Percentiles rank a stretch among this genome's conserved stretches.
Conservation (phyloP, 2,888 invertebrate species). For the Corythucha ciliata region DNA sequence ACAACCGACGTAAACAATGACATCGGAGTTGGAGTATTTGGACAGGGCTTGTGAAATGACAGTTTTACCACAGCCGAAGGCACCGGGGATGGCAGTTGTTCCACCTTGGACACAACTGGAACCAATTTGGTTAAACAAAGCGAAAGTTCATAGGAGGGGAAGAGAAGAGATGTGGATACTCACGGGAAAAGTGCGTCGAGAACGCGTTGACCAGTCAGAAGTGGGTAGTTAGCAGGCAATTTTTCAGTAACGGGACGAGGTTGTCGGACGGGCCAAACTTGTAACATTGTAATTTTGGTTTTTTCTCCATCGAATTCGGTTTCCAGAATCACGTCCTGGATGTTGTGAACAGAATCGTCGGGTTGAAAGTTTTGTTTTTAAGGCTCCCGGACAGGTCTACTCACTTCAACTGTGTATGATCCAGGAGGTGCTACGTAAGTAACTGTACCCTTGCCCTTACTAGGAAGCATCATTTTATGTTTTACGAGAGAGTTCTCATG, state of each 20-base stretch:
- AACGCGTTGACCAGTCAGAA: slow-evolving; percentile 96
- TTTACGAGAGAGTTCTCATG: slow-evolving; percentile 96
- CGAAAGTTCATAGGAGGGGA: background rate
- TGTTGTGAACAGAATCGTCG: background rate
- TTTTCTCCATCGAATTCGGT: slow-evolving; percentile 97
- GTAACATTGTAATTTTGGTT: slow-evolving; percentile 88
- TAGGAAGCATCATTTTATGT: slow-evolving; percentile 91
- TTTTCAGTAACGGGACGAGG: slow-evolving; percentile 96
- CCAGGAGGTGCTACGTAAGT: slow-evolving; percentile 90
- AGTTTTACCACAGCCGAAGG: slow-evolving; percentile 99
- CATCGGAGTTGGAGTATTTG: slow-evolving; percentile 99
- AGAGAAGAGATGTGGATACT: slow-evolving; percentile 41
- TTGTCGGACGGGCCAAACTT: slow-evolving; percentile 99
- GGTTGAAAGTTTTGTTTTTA: too few species aligned
- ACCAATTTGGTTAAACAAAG: slow-evolving; percentile 9
- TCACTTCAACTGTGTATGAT: slow-evolving; percentile 84
- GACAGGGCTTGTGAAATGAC: slow-evolving; percentile 99
- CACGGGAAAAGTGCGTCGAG: slow-evolving; percentile 97
- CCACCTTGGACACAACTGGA: slow-evolving; percentile 92
- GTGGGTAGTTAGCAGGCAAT: slow-evolving; percentile 94
- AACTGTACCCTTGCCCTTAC: slow-evolving; percentile 91
- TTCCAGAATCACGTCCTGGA: slow-evolving; percentile 87
- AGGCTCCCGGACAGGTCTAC: too few species aligned
- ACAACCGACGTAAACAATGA: slow-evolving; percentile 98
- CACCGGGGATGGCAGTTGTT: slow-evolving; percentile 97